Conservation (phyloP, 2,113 vertebrate species). For the Eudyptes chrysolophus region DNA sequence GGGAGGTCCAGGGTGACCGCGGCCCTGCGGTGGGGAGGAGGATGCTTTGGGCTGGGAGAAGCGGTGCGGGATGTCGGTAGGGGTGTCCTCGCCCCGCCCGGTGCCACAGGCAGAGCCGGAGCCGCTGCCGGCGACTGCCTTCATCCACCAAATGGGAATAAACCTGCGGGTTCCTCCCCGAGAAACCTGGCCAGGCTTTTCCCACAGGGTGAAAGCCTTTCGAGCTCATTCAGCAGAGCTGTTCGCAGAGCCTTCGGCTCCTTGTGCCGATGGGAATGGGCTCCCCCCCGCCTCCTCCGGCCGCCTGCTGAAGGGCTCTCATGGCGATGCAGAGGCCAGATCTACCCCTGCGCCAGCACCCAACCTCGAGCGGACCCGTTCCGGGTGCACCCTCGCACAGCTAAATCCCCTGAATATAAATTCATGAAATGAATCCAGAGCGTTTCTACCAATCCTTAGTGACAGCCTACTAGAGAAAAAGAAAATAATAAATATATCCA, state of each 20-base stretch:
- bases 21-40: background rate
- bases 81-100: background rate
- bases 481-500: too few relatives aligned
- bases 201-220: rapidly evolving
- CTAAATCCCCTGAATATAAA: background rate
- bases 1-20: background rate
- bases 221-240: background rate
- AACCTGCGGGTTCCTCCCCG: background rate
- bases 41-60: background rate
- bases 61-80: rapidly evolving
- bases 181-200: background rate
- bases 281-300: background rate
- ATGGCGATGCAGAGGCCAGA: background rate
- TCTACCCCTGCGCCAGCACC: background rate
- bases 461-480: background rate
- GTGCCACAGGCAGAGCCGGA: background rate
- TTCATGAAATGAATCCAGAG: background rate
- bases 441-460: background rate
- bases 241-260: background rate
- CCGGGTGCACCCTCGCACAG: background rate
- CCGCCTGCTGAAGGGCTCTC: background rate
- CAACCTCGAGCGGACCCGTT: rapidly evolving
- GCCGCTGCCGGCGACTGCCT: rapidly evolving
- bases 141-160: background rate
- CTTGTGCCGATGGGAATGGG: rapidly evolving